Conservation (phyloP, 2,113 vertebrate species). For the Phaetusa simplex region DNA sequence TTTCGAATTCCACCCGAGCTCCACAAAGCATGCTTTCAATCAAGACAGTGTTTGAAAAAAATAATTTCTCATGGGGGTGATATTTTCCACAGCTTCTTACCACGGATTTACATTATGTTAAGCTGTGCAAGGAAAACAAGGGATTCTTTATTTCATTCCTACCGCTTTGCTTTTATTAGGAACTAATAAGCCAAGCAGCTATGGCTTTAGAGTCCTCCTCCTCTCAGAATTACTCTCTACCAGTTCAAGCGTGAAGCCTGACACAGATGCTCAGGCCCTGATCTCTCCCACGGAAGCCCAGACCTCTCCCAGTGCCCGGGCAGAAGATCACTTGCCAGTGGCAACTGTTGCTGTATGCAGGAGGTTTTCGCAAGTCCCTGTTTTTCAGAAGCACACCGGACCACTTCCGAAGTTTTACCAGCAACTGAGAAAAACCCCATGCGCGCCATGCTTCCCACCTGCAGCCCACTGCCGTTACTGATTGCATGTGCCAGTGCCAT, state of each 20-base stretch:
- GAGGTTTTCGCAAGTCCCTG: fast-evolving
- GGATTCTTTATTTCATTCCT: background rate
- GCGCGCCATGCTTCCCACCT: background rate
- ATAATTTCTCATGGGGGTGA: background rate
- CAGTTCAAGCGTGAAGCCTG: background rate
- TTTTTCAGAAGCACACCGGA: background rate
- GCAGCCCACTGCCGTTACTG: background rate
- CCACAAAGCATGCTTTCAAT: background rate
- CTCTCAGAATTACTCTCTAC: background rate
- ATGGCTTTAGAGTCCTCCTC: background rate
- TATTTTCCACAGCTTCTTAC: background rate
- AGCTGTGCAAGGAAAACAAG: background rate
- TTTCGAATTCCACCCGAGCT: background rate
- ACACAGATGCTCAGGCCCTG: background rate
- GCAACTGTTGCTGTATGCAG: background rate
- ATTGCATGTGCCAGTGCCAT: background rate
- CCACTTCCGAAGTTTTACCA: background rate
- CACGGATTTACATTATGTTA: background rate
- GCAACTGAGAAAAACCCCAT: background rate
- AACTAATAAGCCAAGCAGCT: background rate
- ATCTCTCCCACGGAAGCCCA: background rate
- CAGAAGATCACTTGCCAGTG: background rate
- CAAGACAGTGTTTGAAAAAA: background rate
- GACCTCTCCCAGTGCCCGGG: background rate
- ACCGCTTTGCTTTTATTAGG: background rate